A percentile compares a stretch with the other conserved stretches of the same genome.
Evolutionary conservation across 2,888 invertebrate genomes (phyloP).

Genomic region (Lepidocyrtinus sp.): DNA sequence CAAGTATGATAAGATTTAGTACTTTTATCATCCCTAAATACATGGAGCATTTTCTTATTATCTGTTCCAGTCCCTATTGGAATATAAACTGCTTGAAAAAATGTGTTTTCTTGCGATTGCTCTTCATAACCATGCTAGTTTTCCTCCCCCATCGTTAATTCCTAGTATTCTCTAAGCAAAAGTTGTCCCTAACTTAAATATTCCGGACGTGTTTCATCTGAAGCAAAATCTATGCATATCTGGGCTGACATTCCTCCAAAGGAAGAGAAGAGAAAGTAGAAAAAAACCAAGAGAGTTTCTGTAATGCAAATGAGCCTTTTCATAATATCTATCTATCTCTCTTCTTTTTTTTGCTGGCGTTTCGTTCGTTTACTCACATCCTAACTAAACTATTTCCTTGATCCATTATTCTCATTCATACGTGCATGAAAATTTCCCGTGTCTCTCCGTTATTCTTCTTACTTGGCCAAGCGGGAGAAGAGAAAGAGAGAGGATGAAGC

Average conservation of each 20-base stretch:
- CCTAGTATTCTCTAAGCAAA: too few species aligned
- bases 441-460: not conserved
- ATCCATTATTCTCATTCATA: slow-evolving; percentile 65
- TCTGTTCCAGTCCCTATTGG: too few species aligned
- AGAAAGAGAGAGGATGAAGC: not conserved
- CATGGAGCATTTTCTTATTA: too few species aligned
- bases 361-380: slow-evolving; percentile 31
- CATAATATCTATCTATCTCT: slow-evolving; percentile 42
- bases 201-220: slow-evolving; percentile 1
- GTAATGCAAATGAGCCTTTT: slow-evolving; percentile 56
- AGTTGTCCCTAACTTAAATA: not conserved
- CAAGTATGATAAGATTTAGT: too few species aligned
- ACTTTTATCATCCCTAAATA: too few species aligned
- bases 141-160: not conserved
- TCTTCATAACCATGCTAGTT: not conserved
- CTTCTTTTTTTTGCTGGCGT: slow-evolving; percentile 9
- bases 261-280: not conserved
- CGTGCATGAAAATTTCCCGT: slow-evolving; percentile 61
- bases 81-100: too few species aligned
- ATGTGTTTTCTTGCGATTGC: not conserved
- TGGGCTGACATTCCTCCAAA: not conserved
- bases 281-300: slow-evolving; percentile 24
- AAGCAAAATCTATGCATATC: not conserved
- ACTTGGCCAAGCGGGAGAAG: not conserved
- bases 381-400: slow-evolving; percentile 49